Percentiles rank a stretch among this genome's conserved stretches.
These are phyloP conservation scores for Heterotis niloticus DNA, from an alignment of 2,113 vertebrate species.

Conservation along the genomic window DNA sequence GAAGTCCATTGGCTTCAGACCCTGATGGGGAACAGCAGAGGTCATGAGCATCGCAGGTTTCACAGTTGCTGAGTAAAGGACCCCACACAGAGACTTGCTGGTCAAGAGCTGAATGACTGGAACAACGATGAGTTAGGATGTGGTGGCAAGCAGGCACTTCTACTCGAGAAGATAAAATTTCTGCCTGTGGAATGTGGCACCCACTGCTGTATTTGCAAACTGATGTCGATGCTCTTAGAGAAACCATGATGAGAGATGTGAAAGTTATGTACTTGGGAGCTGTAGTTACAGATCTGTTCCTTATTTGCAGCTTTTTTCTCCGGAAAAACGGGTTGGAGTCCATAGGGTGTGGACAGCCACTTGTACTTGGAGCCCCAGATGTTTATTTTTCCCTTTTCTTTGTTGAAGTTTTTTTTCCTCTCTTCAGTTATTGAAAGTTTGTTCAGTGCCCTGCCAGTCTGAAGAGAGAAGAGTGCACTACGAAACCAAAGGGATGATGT, in stretches of 20 bases:
- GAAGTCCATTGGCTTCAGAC: conserved; percentile 86
- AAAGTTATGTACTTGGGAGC: not conserved
- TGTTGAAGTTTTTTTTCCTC: no score
- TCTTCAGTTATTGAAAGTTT: no score
- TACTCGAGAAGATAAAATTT: not conserved
- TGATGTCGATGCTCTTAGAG: no score
- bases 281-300: not conserved
- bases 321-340: not conserved
- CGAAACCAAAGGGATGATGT: not conserved
- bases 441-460: no score
- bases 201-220: not conserved
- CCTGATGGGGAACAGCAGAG: conserved; percentile 50
- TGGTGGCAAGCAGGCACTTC: not conserved
- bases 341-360: no score
- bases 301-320: conserved; percentile 16
- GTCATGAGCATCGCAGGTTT: not conserved
- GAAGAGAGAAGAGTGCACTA: not conserved
- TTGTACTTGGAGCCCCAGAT: no score
- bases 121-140: no score
- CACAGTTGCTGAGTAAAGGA: not conserved
- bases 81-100: no score
- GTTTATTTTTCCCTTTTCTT: no score
- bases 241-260: not conserved
- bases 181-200: no score
- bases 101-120: no score